A percentile compares a stretch with the other conserved stretches of the same genome.
Evolutionary conservation across 2,888 invertebrate genomes (phyloP).

Genomic region (Brachyptera risi): DNA sequence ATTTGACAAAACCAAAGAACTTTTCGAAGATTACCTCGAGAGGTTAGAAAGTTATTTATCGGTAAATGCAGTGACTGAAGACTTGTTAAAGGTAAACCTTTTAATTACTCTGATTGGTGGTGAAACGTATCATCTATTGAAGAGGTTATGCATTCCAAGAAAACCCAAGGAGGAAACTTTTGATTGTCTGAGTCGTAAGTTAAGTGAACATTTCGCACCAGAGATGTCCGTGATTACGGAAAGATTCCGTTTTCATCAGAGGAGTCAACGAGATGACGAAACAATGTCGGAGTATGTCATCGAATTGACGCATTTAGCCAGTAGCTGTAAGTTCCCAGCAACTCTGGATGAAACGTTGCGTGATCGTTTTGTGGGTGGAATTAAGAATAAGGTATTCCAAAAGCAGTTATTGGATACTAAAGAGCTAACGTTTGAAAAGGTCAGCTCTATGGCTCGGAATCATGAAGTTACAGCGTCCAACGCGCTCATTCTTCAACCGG

Average conservation of each 20-base stretch:
- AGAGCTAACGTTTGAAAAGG: constrained; percentile 30
- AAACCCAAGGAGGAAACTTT: too few species aligned
- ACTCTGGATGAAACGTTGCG: constrained; percentile 35
- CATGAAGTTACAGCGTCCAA: constrained; percentile 28
- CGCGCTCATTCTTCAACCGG: constrained; percentile 8
- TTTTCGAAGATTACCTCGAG: too few species aligned
- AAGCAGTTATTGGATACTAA: constrained; percentile 34
- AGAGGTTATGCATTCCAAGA: too few species aligned
- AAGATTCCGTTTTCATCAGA: constrained; percentile 36
- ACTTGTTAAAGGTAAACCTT: too few species aligned
- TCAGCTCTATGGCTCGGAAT: constrained; percentile 28
- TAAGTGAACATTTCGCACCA: constrained; percentile 34
- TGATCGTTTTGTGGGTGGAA: constrained; percentile 36
- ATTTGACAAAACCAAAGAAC: too few species aligned
- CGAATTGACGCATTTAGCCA: constrained; percentile 34
- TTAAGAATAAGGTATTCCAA: constrained; percentile 31
- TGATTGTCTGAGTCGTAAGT: too few species aligned
- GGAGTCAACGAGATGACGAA: constrained; percentile 32
- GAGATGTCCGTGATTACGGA: constrained; percentile 36
- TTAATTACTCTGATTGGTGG: too few species aligned
- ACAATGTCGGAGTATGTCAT: constrained; percentile 32
- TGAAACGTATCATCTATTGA: too few species aligned
- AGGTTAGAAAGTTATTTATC: too few species aligned
- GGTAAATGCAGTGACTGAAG: too few species aligned
- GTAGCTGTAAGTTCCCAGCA: constrained; percentile 35